Conservation (phyloP, 1,140 invertebrate species). For the Mycetomoellerius zeteki region DNA sequence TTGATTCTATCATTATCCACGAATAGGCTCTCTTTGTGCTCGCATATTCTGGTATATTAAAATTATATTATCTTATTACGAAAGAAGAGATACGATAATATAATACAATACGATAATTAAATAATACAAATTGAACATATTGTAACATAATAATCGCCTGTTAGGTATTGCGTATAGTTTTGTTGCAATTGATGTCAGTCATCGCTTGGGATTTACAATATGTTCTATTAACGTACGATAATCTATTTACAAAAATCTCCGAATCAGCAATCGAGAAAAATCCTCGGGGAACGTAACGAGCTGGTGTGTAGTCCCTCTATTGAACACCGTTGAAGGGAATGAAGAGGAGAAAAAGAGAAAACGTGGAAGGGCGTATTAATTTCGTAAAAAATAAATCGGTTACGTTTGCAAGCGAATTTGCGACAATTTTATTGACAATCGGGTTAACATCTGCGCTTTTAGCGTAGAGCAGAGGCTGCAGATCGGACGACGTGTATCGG, state of each 20-base stretch:
- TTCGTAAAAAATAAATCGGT: conserved; percentile 36
- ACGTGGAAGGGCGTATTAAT: conserved; percentile 30
- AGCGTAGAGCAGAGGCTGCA: conserved; percentile 12
- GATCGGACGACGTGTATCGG: conserved; percentile 49
- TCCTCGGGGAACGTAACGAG: conserved; percentile 1
- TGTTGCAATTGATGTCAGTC: conserved; percentile 16
- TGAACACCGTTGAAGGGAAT: background rate
- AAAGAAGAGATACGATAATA: conserved; percentile 15
- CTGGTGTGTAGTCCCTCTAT: background rate
- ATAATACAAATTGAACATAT: background rate
- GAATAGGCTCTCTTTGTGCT: background rate
- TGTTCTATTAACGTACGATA: conserved; percentile 21
- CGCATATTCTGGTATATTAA: conserved; percentile 9
- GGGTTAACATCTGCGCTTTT: conserved; percentile 54
- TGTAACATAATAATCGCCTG: conserved; percentile 27
- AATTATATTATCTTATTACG: conserved; percentile 33
- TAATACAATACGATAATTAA: conserved; percentile 25
- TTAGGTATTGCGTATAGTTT: conserved; percentile 3
- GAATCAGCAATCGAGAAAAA: background rate
- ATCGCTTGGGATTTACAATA: conserved; percentile 17
- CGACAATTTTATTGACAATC: conserved; percentile 55
- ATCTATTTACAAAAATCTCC: conserved; percentile 29
- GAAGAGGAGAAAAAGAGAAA: background rate
- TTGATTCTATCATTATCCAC: conserved; percentile 24
- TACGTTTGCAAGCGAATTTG: conserved; percentile 23